Base-by-base conservation (phyloP, 2,113 vertebrate genomes). In the Laticauda laticaudata region DNA sequence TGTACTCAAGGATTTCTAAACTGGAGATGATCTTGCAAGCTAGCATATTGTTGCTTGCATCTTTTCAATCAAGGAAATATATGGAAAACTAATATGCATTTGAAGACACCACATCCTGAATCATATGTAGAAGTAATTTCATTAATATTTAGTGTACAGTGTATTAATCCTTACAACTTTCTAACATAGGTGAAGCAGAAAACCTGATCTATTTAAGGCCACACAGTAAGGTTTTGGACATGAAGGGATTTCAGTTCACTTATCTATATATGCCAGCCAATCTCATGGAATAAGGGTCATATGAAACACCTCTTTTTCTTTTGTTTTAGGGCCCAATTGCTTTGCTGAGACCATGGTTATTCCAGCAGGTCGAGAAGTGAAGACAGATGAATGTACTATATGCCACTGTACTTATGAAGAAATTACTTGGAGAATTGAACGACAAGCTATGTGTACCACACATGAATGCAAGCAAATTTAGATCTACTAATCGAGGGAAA, bases 361-460 rank as follows among this genome's bases (percentile, higher is more conserved):
- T 93, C 99, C 99, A 87, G 99, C 99, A 0, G 99, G 99, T 87
- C 98, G 99, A 88, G 99, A 99, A 94, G 99, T 99, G 96, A 98
- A 99, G 97, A 99, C 99, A 0, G 98, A 99, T 45, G 99, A 99
- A 55, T 99, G 99, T 94, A 99, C 99, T 93, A 98, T 99, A 97
- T 99, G 99, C 95, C 99, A 99, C 98, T 99, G 99, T 94, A 99
- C 99, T 29, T 99, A 99, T 0, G 99, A 99, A 96, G 99, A 99
- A 94, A 99, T 98, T 93, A 99, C 99, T 0, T 99, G 99, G 99
- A 98, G 99, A 95, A 99, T 99, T 85, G 99, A 99, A 90, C 98
- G 98, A 20, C 99, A 99, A 97, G 99, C 99, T 34, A 99, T 98
- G 98, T 99, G 99, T 98, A 99, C 98, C 51, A 98, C 98, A 95